Evolutionary conservation across 2,888 invertebrate species (phyloP), one percentile per base, ranked within the genome.

Genomic region (Biston stratarius): DNA sequence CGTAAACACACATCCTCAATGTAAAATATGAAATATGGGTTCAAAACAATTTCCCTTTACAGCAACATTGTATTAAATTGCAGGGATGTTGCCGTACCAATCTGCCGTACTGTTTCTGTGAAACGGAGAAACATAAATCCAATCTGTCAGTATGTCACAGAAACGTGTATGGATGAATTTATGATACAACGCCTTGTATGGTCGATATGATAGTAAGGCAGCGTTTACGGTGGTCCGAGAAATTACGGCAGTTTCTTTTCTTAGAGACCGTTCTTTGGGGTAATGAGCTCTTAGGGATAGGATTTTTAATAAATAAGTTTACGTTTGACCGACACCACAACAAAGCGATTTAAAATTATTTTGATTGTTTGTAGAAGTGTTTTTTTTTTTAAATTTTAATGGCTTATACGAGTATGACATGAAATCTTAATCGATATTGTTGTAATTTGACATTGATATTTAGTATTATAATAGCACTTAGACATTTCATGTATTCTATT

Each of bases 141-240:
- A 51, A 72, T 64, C 70, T 72, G 74, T 74, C 77, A 77, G 61
- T 72, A 78, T 83, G 83, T 86, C 86, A 86, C 82, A 80, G 81
- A 83, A 83, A 83, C 83, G 77, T 76, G 84, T 83, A 82, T 81
- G 81, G 81, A 82, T 87, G 80, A 85, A 88, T 88, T 86, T 87
- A 88, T 86, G 84, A 86, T 84, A 74, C 73, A 38, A 33, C 55
- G 52, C 84, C 86, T 62, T 86, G 69, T 83, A 86, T 61, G 85
- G 85, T 9, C 33, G 60, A 68, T 64, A 68, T 64, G 67, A 63
- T 64, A 68, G 56, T 64, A 57, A 52, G 55, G 66, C 60, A 2
- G 53, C 56, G 58, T 52, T 45, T 33, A 61, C 60, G 33, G 40
- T 56, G 11, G 8, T 14, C 60, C 42, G 47, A 69, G 53, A 63